Evolutionary conservation across 1,140 invertebrate species (phyloP).

Genomic region (Bombyx mori): DNA sequence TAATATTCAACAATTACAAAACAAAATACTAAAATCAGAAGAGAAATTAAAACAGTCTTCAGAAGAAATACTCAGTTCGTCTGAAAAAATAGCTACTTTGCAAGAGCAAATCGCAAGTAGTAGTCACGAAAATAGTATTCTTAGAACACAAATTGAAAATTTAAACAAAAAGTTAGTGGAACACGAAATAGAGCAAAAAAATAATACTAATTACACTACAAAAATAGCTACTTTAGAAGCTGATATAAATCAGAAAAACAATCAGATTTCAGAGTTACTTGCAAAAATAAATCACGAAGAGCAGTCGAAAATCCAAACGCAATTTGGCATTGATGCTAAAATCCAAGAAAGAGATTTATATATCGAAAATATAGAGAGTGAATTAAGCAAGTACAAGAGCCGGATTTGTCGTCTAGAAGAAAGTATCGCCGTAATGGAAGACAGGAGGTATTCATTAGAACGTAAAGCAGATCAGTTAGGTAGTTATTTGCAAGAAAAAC

Average conservation of each 20-base stretch:
- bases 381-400: conserved; percentile 75
- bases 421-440: conserved; percentile 70
- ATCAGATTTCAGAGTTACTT: conserved; percentile 40
- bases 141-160: conserved; percentile 42
- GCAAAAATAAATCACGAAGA: conserved; percentile 44
- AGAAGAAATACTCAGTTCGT: conserved; percentile 31
- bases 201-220: conserved; percentile 48
- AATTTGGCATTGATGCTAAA: conserved; percentile 73
- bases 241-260: conserved; percentile 54
- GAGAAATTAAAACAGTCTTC: conserved; percentile 28
- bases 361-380: conserved; percentile 79
- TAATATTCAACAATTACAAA: conserved; percentile 25
- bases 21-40: conserved; percentile 32
- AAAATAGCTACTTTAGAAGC: conserved; percentile 60
- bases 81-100: conserved; percentile 25
- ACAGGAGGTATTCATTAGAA: conserved; percentile 70
- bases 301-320: conserved; percentile 43
- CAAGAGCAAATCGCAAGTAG: conserved; percentile 37
- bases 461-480: conserved; percentile 70
- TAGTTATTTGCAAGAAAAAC: conserved; percentile 70
- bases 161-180: conserved; percentile 58
- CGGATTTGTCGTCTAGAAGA: conserved; percentile 74
- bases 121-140: conserved; percentile 41
- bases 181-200: conserved; percentile 58
- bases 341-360: conserved; percentile 80